Evolutionary conservation across 1,140 invertebrate species (phyloP), one percentile per base, ranked within the genome.

Genomic region (Octopus bimaculoides): DNA sequence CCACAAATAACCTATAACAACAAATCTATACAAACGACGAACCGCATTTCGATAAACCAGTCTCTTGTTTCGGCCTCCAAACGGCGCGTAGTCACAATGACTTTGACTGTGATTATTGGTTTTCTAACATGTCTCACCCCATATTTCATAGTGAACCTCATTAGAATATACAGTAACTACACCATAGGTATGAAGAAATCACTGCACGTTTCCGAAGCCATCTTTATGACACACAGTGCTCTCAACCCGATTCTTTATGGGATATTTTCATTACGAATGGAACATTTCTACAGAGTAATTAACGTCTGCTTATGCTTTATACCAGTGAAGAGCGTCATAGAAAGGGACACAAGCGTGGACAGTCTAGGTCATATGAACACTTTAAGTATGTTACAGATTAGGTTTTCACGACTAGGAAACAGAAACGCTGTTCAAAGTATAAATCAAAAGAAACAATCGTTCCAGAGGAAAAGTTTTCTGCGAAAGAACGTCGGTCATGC

Each of bases 171-270:
- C 83, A 90, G 87, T 69, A 84, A 91, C 82, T 91, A 91, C 83
- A 81, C 81, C 55, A 82, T 88, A n/a, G 83, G 87, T 55, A 83
- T 91, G 20, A 86, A 88, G 5, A 81, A 84, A 52, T 81, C 83
- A 17, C 81, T 90, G 12, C 81, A 85, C 0, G 82, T 90, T 0
- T 87, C 87, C 1, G 88, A 91, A 78, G 90, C 88, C 53, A 84
- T 91, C 55, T 89, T 90, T 26, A 85, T 91, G 82, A 83, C 90
- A 41, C 91, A 91, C 81, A 90, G 88, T 81, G 89, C 89, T 52
- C 82, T 91, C 9, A 91, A 91, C 84, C 91, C 91, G 4, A 83
- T 91, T 53, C 86, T 91, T 53, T 91, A 91, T 83, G 90, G 89
- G 10, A 87, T 88, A 53, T 91, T 91, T 85, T 90, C 86, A n/a